Base-by-base conservation (phyloP, 2,888 invertebrate genomes). In the Ecliptopera silaceata region DNA sequence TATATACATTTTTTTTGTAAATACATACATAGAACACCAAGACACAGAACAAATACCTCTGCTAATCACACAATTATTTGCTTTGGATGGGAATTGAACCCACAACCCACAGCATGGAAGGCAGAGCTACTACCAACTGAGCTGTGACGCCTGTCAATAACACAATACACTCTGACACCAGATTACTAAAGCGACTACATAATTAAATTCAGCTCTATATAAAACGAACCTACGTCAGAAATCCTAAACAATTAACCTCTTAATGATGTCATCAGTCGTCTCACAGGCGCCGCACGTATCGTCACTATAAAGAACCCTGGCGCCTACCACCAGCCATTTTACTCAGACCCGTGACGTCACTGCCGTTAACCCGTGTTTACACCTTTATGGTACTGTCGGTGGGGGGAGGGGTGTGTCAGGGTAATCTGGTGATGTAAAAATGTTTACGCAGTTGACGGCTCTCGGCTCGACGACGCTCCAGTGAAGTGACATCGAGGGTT, bases 301-400 rank as follows among this genome's bases (percentile, higher is more conserved):
- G 80, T 75, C 77, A 72, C 71, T 56, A 77, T 81, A 81, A 82
- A 82, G 77, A 81, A 77, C 68, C 59, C 20, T 71, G 82, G 82
- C 59, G 59, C 59, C 59, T 54, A 31, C 31, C 31, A 31, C 32
- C 39, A 29, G 12, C 56, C 59, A 59, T 22, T 15, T 39, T 20
- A 52, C 4, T 31, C 17, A 34, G 59, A 52, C 11, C 52, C 17
- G 11, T 38, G 44, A n/a, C 45, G 22, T 36, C 43, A 18, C 48
- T 48, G 43, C 36, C 51, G 49, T 49, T 56, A 52, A 56, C 56
- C 56, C 59, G 29, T 52, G 36, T 29, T 26, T 18, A 49, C 45
- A 52, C 52, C 56, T 59, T 50, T 50, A 51, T 59, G 47, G 49
- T 15, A 31, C 31, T 45, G 12, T 17, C 29, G n/a, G 36, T 15